These are phyloP conservation scores for Psittacula cyanocephala DNA, from an alignment of 2,113 vertebrate genomes.

Conservation along the genomic window DNA sequence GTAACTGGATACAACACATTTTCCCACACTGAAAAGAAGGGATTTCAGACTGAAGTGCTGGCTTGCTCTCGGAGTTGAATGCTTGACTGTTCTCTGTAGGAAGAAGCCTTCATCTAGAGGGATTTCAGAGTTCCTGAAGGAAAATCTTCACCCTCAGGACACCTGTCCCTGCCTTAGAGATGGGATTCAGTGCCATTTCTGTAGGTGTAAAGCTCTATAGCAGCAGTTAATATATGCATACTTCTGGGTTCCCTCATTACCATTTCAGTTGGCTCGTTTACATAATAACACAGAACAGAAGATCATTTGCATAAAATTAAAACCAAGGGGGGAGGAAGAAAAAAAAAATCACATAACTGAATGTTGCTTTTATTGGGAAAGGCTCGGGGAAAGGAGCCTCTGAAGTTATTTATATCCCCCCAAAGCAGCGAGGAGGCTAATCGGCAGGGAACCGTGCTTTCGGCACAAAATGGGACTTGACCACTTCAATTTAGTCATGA, in stretches of 20 bases:
- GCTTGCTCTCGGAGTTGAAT: background rate
- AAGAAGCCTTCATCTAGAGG: background rate
- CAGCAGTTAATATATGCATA: constrained; percentile 54
- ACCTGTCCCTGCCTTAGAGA: constrained; percentile 62
- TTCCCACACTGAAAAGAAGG: background rate
- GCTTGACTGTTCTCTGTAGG: background rate
- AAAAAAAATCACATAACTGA: background rate
- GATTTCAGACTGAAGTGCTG: background rate
- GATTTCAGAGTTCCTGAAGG: background rate
- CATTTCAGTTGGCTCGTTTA: constrained; percentile 65
- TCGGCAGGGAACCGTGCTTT: constrained; percentile 12
- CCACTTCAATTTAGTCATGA: constrained; percentile 25
- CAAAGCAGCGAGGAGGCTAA: background rate
- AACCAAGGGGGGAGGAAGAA: background rate
- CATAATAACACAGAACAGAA: constrained; percentile 62
- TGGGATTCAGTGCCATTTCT: background rate
- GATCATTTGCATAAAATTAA: constrained; percentile 67
- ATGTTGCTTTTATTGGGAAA: constrained; percentile 21
- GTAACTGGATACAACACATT: accelerated
- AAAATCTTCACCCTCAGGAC: constrained; percentile 17
- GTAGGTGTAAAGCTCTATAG: constrained; percentile 54
- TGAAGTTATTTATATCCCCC: constrained; percentile 47
- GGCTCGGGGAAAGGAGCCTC: background rate
- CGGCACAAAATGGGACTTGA: constrained; percentile 28
- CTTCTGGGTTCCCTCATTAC: constrained; percentile 54